Base-by-base conservation (phyloP, 2,113 vertebrate species). In the Phrynosoma blainvillii region DNA sequence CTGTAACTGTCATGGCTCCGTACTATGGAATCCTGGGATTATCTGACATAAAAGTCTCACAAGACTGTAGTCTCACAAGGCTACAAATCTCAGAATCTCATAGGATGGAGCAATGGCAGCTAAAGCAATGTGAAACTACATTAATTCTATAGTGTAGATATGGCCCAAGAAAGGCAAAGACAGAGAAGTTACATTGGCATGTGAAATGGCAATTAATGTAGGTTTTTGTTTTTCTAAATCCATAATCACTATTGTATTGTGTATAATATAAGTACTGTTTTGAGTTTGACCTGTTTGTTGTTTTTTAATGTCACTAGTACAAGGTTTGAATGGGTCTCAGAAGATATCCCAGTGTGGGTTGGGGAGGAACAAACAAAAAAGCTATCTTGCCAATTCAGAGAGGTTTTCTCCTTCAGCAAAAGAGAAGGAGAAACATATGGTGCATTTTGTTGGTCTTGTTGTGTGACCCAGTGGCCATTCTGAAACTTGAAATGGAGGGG, bases 151-250 rank as follows among this genome's bases (percentile, higher is more conserved):
- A 47, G 47, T 47, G 47, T 47, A 47, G 47, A 47, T 47, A 7
- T 7, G 7, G 47, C 47, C 47, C 47, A 47, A 47, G 70, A 13
- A 62, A 32, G 23, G 13, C 54, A 85, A n/a, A 85, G 27, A 59
- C 42, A 16, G 47, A 81, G 9, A 14, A 30, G 70, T 27, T 65
- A 68, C 23, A 36, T 13, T 82, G 36, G 47, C 80, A 73, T 79
- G 32, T 78, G 42, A 14, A 25, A 76, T 54, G 56, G 32, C 79
- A 20, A 73, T 20, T 32, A 12, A 62, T 52, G 42, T 30, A 16
- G 1, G 25, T 52, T 56, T 36, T 82, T 82, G 42, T 88, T 88
- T 76, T 74, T 47, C 52, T 82, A 66, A 76, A 82, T 68, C 73
- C 80, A 62, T 47, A 77, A 27, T 32, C 30, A 18, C 40, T 71